Evolutionary conservation across 2,113 vertebrate genomes (phyloP).

Genomic region (Epinephelus cyanopodus): DNA sequence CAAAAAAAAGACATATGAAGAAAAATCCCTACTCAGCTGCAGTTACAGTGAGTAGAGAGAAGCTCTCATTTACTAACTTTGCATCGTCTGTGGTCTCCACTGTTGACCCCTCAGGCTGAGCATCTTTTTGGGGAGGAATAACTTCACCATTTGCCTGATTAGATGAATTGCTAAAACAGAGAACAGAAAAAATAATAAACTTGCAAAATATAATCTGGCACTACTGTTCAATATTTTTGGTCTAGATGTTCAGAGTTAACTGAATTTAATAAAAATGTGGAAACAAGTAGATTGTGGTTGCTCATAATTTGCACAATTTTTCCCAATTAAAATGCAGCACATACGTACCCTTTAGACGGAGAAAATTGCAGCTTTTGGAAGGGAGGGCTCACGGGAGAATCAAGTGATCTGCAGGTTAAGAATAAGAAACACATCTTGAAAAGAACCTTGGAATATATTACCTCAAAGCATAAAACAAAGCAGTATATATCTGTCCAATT

Average conservation of each 20-base stretch:
- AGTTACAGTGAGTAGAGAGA: slow-evolving; percentile 16
- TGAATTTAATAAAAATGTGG: slow-evolving; percentile 25
- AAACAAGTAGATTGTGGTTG: slow-evolving; percentile 2
- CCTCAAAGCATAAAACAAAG: not conserved
- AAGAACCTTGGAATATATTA: slow-evolving; percentile 8
- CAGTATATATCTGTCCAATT: not conserved
- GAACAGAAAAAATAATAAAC: not conserved
- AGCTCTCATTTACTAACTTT: slow-evolving; percentile 44
- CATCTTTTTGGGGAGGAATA: slow-evolving; percentile 12
- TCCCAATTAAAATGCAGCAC: slow-evolving; percentile 31
- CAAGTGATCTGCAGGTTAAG: slow-evolving; percentile 39
- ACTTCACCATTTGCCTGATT: slow-evolving; percentile 32
- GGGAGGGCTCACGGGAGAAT: slow-evolving; percentile 10
- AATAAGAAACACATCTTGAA: slow-evolving; percentile 25
- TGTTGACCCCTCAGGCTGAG: slow-evolving; percentile 33
- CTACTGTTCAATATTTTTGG: not conserved
- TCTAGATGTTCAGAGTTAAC: slow-evolving; percentile 18
- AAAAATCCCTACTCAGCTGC: not conserved
- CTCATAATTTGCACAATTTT: not conserved
- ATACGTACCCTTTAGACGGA: slow-evolving; percentile 33
- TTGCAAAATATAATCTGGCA: not conserved
- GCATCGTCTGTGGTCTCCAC: slow-evolving; percentile 13
- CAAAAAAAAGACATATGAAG: slow-evolving; percentile 3
- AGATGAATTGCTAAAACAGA: slow-evolving; percentile 40
- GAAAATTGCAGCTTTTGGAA: not conserved